Conservation (phyloP, 2,113 vertebrate genomes). For the Ondatra zibethicus region DNA sequence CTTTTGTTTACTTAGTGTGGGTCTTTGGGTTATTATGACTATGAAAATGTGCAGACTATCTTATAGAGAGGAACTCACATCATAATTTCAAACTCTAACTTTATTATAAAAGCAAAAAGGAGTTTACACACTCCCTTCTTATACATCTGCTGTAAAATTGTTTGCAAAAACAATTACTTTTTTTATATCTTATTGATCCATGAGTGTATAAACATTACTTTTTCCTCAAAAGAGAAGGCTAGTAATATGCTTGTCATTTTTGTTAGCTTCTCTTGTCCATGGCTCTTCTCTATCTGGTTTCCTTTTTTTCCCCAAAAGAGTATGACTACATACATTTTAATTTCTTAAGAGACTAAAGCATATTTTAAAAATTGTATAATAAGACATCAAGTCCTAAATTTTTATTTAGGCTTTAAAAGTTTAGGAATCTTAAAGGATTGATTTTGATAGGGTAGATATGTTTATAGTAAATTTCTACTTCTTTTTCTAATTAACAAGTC, state of each 20-base stretch:
- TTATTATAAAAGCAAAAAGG: not conserved
- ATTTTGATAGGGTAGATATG: not conserved
- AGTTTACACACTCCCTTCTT: not conserved
- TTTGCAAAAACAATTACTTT: not conserved
- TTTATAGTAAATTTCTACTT: not conserved
- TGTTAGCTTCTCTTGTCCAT: not conserved
- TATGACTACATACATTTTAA: not conserved
- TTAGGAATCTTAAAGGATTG: not conserved
- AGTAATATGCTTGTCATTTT: not conserved
- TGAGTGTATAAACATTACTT: not conserved
- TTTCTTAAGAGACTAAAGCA: not conserved
- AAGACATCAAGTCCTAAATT: not conserved
- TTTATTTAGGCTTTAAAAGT: not conserved
- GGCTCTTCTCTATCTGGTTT: not conserved
- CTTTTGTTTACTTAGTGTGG: conserved; percentile 8
- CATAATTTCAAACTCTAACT: conserved; percentile 44
- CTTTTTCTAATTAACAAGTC: not conserved
- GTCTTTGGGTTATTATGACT: not conserved
- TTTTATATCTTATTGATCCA: not conserved
- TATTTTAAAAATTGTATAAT: not conserved
- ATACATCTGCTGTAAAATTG: not conserved
- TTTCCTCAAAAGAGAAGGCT: not conserved
- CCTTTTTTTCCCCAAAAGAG: not conserved
- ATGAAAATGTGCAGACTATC: not conserved
- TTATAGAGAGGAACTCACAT: conserved; percentile 42